Evolutionary conservation across 2,113 vertebrate genomes (phyloP).

Genomic region (Paradoxurus hermaphroditus): DNA sequence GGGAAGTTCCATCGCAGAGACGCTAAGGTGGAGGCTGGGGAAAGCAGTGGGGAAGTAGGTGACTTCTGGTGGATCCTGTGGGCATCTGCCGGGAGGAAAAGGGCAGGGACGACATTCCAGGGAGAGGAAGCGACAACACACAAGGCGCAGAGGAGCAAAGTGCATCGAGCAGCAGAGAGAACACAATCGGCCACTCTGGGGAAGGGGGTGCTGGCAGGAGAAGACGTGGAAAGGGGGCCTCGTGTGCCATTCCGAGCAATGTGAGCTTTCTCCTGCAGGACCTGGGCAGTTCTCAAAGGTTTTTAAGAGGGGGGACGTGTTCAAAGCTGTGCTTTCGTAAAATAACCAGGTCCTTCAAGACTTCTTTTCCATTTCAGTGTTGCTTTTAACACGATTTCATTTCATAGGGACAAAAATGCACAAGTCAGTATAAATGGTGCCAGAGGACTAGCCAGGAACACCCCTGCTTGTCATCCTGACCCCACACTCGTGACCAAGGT

Average conservation of each 20-base stretch:
- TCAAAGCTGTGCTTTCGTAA: conserved; percentile 28
- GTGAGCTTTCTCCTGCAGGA: neutral
- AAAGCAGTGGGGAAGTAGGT: neutral
- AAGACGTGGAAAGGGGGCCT: neutral
- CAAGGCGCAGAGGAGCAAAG: neutral
- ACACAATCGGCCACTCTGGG: accelerated
- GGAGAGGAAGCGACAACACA: neutral
- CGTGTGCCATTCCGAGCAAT: neutral
- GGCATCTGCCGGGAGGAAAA: neutral
- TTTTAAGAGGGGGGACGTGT: neutral
- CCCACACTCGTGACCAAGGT: neutral
- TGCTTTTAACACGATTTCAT: neutral
- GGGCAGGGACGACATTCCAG: neutral
- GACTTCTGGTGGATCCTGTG: neutral
- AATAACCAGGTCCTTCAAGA: neutral
- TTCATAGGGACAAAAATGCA: neutral
- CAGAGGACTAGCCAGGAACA: neutral
- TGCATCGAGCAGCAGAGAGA: neutral
- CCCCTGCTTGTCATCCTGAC: neutral
- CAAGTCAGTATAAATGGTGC: neutral
- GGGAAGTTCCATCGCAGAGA: neutral
- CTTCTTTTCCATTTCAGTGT: conserved; percentile 5
- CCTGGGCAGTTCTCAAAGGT: neutral
- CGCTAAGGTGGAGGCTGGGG: neutral
- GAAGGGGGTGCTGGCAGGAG: accelerated